A percentile compares a stretch with the other conserved stretches of the same genome.
phyloP scores from a whole-genome alignment of 2,113 vertebrate species.

The Pseudois nayaur region DNA sequence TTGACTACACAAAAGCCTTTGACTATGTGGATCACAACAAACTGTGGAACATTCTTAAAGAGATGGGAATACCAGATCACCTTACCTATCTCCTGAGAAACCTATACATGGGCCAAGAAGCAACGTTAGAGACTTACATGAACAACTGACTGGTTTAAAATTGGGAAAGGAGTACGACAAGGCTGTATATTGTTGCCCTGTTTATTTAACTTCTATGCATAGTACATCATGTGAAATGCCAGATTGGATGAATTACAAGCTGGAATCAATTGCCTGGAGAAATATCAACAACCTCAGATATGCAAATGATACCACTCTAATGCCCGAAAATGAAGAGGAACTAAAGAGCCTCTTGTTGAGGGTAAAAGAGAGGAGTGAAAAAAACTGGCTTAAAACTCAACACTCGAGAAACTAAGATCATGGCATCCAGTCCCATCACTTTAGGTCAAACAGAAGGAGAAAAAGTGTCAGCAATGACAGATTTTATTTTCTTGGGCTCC shows the following conservation, averaged over 20 bases:
- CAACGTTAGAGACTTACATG: neutral
- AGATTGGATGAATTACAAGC: neutral
- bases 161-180: neutral
- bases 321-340: neutral
- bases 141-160: neutral
- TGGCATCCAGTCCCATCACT: neutral
- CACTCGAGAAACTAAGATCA: neutral
- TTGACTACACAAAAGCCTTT: neutral
- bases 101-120: neutral
- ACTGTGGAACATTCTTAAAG: neutral
- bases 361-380: neutral
- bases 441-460: neutral
- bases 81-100: neutral
- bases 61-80: neutral
- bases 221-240: neutral
- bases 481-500: neutral
- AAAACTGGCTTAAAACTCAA: neutral
- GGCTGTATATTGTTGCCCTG: neutral
- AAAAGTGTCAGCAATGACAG: neutral
- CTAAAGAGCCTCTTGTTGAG: neutral
- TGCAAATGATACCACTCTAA: neutral
- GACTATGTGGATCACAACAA: neutral
- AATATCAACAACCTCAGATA: neutral
- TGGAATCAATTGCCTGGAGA: neutral
- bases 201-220: neutral